Base-by-base conservation (phyloP, 2,113 vertebrate genomes). In the Chelonoidis abingdonii region DNA sequence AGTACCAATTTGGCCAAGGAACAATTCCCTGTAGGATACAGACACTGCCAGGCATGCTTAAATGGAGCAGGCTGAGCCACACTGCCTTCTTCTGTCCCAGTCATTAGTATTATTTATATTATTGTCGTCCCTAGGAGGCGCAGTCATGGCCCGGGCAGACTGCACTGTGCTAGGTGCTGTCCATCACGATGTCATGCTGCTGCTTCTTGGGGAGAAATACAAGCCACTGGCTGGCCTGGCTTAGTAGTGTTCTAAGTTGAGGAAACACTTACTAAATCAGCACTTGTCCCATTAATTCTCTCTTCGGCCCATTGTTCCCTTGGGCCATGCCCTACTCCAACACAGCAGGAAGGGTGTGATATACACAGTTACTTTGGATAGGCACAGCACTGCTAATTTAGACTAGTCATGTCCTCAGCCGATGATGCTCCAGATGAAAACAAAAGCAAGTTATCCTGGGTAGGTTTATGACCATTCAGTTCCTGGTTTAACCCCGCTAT, bases 61-160 rank as follows among this genome's bases (percentile, higher is more conserved):
- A 78, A 78, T 78, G 25, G 24, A 27, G 41, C 13, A 47, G 24
- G 25, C 25, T 25, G 44, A 78, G 6, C 6, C 41, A 72, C 41
- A 29, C 38, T 78, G 75, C 44, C 75, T 8, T 16, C 52, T 49
- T n/a, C 83, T 27, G n/a, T 57, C 56, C 86, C 31, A 31, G 2
- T 59, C 38, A 69, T 87, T 52, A 3, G 7, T 47, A 92, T 50
- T 31, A 53, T 22, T n/a, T 27, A 2, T 76, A 16, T 8, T 84
- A 21, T 29, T 50, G 7, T 5, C 11, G 22, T 89, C 85, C 38
- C 69, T 75, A 47, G 44, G 69, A 93, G 57, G 29, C 7, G 53
- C 38, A 0, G 0, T 82, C 80, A 62, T 0, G 1, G 44, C 12
- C 2, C 0, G 0, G 52, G 53, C 89, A 38, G n/a, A 72, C 16